These are phyloP conservation scores for Amblyopsis rosae DNA, from an alignment of 2,113 vertebrate species.

Conservation along the genomic window DNA sequence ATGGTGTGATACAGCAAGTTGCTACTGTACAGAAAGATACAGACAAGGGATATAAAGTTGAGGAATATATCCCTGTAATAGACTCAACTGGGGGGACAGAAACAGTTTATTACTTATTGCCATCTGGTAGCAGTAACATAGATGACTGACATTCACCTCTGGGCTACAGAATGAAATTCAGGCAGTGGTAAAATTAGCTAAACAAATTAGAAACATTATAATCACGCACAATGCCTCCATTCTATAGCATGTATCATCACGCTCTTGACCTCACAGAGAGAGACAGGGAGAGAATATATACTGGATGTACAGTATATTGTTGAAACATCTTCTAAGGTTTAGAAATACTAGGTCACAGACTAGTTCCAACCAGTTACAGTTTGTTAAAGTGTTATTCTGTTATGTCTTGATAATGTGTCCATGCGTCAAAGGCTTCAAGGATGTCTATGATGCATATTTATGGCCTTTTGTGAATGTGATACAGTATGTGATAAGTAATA, in stretches of 20 bases:
- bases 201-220: constrained; percentile 8
- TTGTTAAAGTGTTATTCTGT: too few relatives aligned
- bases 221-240: background rate
- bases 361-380: too few relatives aligned
- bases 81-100: constrained; percentile 1
- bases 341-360: too few relatives aligned
- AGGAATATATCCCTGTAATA: background rate
- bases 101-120: constrained; percentile 11
- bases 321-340: too few relatives aligned
- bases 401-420: too few relatives aligned
- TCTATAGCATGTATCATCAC: constrained; percentile 18
- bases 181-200: background rate
- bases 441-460: too few relatives aligned
- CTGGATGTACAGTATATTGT: too few relatives aligned
- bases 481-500: too few relatives aligned
- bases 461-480: too few relatives aligned
- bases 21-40: constrained; percentile 8
- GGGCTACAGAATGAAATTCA: constrained; percentile 15
- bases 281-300: too few relatives aligned
- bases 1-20: background rate
- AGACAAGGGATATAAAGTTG: constrained; percentile 4
- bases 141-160: constrained; percentile 13
- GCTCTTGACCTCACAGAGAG: constrained; percentile 19
- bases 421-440: too few relatives aligned
- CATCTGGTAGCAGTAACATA: constrained; percentile 21